Conservation (phyloP, 53 echinoderm and acorn worm genomes). For the Mesocentrotus franciscanus region DNA sequence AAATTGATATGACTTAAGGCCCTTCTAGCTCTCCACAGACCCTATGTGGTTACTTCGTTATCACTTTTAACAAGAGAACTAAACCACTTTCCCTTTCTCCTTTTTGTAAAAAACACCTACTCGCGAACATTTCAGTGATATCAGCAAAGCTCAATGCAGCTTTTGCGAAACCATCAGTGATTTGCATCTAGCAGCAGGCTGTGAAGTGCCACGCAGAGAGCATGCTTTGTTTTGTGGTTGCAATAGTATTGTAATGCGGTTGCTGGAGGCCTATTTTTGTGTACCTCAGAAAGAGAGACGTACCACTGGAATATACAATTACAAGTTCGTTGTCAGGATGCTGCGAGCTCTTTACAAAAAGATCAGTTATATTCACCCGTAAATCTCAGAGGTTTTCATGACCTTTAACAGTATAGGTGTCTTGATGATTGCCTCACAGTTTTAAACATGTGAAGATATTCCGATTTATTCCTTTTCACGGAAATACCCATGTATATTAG, state of each 20-base stretch:
- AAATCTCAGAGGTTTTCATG: slow-evolving; percentile 3
- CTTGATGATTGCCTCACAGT: neutral
- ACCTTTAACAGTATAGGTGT: neutral
- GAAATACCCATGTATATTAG: neutral
- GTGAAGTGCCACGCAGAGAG: neutral
- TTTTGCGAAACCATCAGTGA: neutral
- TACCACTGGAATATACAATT: neutral
- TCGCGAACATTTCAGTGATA: neutral
- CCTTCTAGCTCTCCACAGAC: too few species aligned
- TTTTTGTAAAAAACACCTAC: neutral
- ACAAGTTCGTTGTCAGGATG: neutral
- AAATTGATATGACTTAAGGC: neutral
- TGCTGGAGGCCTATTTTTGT: neutral
- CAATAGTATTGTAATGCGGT: neutral
- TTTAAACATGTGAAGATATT: neutral
- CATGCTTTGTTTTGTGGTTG: slow-evolving; percentile 8
- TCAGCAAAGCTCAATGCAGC: neutral
- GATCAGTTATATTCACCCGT: neutral
- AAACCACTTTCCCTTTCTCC: neutral
- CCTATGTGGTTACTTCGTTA: neutral
- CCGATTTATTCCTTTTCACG: neutral
- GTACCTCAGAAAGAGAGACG: neutral
- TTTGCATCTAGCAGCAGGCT: neutral
- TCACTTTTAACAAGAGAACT: neutral
- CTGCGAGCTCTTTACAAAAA: neutral